Evolutionary conservation across 2,113 vertebrate genomes (phyloP), one percentile per base, ranked within the genome.

Genomic region (Daubentonia madagascariensis): DNA sequence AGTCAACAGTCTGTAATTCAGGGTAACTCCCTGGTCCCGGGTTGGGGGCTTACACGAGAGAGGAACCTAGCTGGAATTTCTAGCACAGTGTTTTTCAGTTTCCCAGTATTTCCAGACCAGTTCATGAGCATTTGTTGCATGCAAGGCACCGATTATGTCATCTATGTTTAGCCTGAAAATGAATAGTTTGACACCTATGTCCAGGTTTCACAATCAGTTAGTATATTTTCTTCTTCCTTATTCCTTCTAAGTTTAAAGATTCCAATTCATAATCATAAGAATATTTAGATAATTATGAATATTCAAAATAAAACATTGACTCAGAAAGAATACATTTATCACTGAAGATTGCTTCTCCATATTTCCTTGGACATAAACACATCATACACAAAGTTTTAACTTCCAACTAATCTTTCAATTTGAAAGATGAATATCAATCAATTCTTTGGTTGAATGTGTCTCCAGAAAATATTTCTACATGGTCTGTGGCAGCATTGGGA

Each of bases 401-500:
- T 96, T 95, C 79, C 61, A 85, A 79, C 20, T 12, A 67, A 35
- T 91, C 83, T 89, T 85, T 57, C 85, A 92, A 70, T 54, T 86
- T 79, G 80, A 87, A 85, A 94, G 85, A 93, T 85, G 89, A 95
- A 85, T 52, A n/a, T 16, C 45, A 79, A 70, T 54, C 72, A 57
- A 83, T 78, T 87, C 68, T 94, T 65, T 68, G 57, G 8, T 84
- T 87, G 93, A 86, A 75, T 63, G 11, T 59, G 8, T 86, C 50
- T 79, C 54, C 87, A 48, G 43, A 75, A 97, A 97, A 93, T 84
- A 86, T 79, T 76, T 91, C 67, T 76, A 23, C 50, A 65, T 72
- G 59, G 50, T 97, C 28, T 61, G 30, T 89, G 67, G 70, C 43
- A 92, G 79, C 14, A 59, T 83, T 57, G 61, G 75, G n/a, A 61